Conservation (phyloP, 2,797 vertebrate genomes). For the Phoeniculus purpureus region DNA sequence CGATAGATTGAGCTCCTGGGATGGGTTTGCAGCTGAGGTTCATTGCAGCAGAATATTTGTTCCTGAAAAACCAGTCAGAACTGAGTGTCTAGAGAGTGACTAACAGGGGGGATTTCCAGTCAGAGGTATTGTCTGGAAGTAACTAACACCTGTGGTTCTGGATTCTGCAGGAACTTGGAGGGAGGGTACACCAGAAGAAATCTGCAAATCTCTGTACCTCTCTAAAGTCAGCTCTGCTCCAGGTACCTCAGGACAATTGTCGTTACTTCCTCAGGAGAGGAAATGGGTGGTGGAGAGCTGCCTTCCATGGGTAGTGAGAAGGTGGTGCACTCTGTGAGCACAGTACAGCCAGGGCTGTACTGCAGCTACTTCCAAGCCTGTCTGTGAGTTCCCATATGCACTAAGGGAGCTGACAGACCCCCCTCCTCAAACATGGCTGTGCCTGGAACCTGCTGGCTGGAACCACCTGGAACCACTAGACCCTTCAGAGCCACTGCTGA, state of each 20-base stretch:
- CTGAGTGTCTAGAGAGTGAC: background rate
- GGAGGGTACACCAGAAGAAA: background rate
- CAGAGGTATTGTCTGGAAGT: background rate
- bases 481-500: background rate
- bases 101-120: background rate
- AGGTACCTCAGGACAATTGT: background rate
- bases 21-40: background rate
- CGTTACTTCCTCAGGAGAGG: background rate
- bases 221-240: background rate
- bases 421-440: background rate
- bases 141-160: background rate
- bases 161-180: background rate
- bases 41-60: background rate
- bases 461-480: too few species aligned
- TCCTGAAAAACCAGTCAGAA: background rate
- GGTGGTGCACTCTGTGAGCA: fast-evolving
- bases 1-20: background rate
- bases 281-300: background rate
- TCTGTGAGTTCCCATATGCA: background rate
- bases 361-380: background rate
- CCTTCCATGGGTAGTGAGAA: background rate
- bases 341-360: background rate
- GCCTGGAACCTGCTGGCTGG: background rate
- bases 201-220: background rate
- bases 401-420: fast-evolving